These are phyloP conservation scores for Bradypodion pumilum DNA, from an alignment of 2,797 vertebrate genomes.

Conservation along the genomic window DNA sequence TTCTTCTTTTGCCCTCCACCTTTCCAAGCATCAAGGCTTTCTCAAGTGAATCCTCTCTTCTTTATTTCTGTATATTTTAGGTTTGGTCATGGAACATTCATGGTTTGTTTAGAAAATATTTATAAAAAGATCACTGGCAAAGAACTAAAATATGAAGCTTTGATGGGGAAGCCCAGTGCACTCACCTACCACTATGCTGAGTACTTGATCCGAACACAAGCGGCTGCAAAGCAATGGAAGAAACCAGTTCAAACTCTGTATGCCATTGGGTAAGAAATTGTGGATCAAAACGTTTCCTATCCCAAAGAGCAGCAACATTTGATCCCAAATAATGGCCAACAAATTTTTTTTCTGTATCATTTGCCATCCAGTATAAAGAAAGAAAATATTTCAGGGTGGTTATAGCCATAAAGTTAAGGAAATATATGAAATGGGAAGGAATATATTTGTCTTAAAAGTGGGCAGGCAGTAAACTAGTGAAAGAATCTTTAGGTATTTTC, in stretches of 20 bases:
- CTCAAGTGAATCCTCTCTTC: no score
- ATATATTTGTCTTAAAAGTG: neutral
- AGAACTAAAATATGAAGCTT: conserved; percentile 83
- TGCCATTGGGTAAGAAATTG: conserved; percentile 81
- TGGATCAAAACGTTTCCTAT: neutral
- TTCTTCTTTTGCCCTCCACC: no score
- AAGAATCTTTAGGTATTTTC: neutral
- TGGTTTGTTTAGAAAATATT: conserved; percentile 89
- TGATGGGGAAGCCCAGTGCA: conserved; percentile 88
- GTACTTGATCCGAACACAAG: conserved; percentile 85
- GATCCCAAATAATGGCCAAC: neutral
- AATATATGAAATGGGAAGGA: neutral
- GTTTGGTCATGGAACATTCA: conserved; percentile 89
- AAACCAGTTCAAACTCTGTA: conserved; percentile 80
- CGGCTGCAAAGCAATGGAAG: conserved; percentile 74
- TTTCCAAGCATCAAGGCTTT: no score
- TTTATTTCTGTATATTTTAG: conserved; percentile 57
- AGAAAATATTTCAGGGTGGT: neutral
- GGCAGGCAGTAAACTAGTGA: neutral
- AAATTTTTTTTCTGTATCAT: neutral
- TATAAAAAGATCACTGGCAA: conserved; percentile 88
- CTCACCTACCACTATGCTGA: conserved; percentile 88
- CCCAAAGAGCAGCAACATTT: neutral
- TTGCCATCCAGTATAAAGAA: neutral
- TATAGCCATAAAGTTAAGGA: neutral